Conservation (phyloP, 2,113 vertebrate species). For the Chlorocebus sabaeus region DNA sequence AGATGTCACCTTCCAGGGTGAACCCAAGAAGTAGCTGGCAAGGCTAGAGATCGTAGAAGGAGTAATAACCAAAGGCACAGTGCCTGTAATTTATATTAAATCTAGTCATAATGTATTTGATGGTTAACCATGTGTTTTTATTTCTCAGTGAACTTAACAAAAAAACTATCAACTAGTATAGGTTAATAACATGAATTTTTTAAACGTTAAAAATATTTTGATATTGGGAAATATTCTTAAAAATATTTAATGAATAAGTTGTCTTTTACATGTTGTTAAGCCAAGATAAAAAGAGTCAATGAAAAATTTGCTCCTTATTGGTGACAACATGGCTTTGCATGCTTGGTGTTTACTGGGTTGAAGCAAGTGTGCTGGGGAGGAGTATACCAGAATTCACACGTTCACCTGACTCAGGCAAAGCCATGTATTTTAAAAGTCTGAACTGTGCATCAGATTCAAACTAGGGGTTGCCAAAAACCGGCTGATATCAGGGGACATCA, state of each 20-base stretch:
- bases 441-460: fast-evolving
- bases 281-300: constrained; percentile 37
- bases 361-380: too few relatives aligned
- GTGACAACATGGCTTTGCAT: constrained; percentile 58
- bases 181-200: background rate
- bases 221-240: constrained; percentile 12
- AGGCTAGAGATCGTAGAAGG: background rate
- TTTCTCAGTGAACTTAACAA: constrained; percentile 59
- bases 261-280: constrained; percentile 58
- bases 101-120: constrained; percentile 60
- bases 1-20: background rate
- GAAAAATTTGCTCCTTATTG: constrained; percentile 64
- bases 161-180: constrained; percentile 48
- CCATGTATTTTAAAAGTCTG: background rate
- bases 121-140: constrained; percentile 59
- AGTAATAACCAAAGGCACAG: background rate
- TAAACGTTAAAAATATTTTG: background rate
- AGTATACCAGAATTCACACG: background rate
- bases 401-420: background rate
- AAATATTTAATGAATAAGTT: constrained; percentile 55
- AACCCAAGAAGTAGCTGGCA: fast-evolving
- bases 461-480: background rate
- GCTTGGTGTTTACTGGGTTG: background rate
- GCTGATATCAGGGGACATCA: background rate
- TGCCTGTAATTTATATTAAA: background rate